Conservation (phyloP, 2,113 vertebrate species). For the Lonchura striata region DNA sequence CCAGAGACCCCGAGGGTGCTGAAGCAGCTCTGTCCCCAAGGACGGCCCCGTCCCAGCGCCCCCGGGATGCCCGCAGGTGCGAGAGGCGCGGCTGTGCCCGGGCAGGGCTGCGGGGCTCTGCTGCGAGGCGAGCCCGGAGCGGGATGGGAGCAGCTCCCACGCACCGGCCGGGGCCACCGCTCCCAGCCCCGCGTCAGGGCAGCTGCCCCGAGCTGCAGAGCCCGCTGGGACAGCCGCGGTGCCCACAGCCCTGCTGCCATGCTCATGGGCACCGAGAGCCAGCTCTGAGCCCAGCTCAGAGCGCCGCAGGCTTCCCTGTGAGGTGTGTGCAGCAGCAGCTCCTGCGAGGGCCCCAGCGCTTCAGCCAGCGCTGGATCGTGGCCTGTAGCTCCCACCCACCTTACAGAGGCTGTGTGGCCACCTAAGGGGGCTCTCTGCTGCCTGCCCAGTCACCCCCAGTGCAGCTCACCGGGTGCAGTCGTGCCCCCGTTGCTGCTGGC, state of each 20-base stretch:
- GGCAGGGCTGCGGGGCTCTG: neutral
- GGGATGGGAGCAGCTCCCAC: neutral
- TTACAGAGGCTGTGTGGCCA: neutral
- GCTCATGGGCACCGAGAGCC: neutral
- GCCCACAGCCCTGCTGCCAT: neutral
- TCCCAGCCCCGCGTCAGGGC: no score
- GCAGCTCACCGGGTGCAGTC: neutral
- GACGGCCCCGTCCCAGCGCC: rapidly evolving
- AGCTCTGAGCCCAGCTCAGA: neutral
- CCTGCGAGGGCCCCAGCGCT: neutral
- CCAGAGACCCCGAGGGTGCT: neutral
- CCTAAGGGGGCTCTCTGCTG: neutral
- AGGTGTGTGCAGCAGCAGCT: neutral
- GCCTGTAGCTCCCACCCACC: rapidly evolving
- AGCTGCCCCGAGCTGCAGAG: neutral
- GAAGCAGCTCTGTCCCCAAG: rapidly evolving
- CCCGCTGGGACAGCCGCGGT: rapidly evolving
- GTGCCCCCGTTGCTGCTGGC: neutral
- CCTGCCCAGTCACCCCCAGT: neutral
- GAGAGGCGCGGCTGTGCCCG: neutral
- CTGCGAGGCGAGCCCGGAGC: no score
- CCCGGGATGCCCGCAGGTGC: no score
- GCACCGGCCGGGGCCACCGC: rapidly evolving
- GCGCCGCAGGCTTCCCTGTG: rapidly evolving
- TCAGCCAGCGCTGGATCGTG: rapidly evolving